Percentiles rank a stretch among this genome's conserved stretches.
These are phyloP conservation scores for Ctenoplectra terminalis DNA, from an alignment of 1,140 invertebrate species.

Conservation along the genomic window DNA sequence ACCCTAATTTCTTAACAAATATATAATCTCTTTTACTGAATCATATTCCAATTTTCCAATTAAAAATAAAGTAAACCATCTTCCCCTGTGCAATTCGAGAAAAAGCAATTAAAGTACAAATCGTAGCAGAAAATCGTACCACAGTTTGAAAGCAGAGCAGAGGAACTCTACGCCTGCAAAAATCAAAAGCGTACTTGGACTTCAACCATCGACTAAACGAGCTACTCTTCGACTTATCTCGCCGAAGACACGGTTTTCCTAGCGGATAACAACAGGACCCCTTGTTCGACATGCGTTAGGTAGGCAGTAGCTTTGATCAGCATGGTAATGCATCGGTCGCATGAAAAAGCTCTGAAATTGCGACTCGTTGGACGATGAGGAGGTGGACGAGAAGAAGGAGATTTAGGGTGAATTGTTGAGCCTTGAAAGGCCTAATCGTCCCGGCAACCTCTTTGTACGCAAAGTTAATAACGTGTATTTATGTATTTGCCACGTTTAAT, in stretches of 20 bases:
- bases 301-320: slow-evolving; percentile 49
- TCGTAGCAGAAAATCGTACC: background rate
- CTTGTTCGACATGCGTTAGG: slow-evolving; percentile 27
- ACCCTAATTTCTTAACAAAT: no score
- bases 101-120: background rate
- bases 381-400: slow-evolving; percentile 29
- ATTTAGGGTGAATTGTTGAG: slow-evolving; percentile 60
- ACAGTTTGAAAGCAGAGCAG: background rate
- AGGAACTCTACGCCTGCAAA: background rate
- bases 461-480: slow-evolving; percentile 79
- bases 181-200: slow-evolving; percentile 33
- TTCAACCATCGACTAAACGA: slow-evolving; percentile 13
- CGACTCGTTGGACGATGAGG: slow-evolving; percentile 25
- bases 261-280: slow-evolving; percentile 27
- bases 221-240: slow-evolving; percentile 38
- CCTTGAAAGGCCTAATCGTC: slow-evolving; percentile 69
- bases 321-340: slow-evolving; percentile 41
- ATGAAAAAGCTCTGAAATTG: slow-evolving; percentile 53
- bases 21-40: no score
- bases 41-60: no score
- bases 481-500: slow-evolving; percentile 77
- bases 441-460: slow-evolving; percentile 70
- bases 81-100: no score
- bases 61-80: no score
- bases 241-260: slow-evolving; percentile 41